phyloP scores from a whole-genome alignment of 2,113 vertebrate genomes.

The Lanius collurio region DNA sequence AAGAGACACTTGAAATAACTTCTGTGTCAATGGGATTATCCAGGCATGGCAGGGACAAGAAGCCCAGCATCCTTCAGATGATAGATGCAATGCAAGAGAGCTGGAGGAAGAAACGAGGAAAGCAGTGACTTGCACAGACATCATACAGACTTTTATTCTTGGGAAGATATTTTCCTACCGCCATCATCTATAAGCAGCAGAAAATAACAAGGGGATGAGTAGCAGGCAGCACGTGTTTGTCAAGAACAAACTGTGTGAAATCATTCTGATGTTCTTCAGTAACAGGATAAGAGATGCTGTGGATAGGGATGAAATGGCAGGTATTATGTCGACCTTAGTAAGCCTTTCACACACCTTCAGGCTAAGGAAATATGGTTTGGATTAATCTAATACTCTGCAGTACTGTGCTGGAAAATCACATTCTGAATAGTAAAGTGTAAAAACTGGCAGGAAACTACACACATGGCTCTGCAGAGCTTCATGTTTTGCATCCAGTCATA shows the following conservation, averaged over 20 bases:
- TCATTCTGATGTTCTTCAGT: background rate
- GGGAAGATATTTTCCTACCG: background rate
- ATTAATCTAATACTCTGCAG: background rate
- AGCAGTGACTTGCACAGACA: background rate
- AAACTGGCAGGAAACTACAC: background rate
- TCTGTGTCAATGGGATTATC: background rate
- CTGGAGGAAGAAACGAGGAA: background rate
- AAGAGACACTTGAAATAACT: background rate
- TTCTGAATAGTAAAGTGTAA: background rate
- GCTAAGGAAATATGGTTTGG: background rate
- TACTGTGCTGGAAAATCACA: background rate
- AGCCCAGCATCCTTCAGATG: background rate
- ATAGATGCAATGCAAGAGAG: background rate
- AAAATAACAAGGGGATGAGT: background rate
- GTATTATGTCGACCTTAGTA: background rate
- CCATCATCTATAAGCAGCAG: background rate
- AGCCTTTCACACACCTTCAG: background rate
- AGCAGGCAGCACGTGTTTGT: background rate
- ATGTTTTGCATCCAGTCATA: background rate
- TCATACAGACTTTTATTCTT: background rate
- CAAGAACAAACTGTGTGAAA: constrained; percentile 11
- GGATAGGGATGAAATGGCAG: constrained; percentile 15
- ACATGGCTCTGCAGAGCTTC: background rate
- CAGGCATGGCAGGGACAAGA: background rate
- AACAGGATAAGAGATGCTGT: constrained; percentile 18